Evolutionary conservation across 2,888 invertebrate species (phyloP).

Genomic region (Lasioglossum morio): DNA sequence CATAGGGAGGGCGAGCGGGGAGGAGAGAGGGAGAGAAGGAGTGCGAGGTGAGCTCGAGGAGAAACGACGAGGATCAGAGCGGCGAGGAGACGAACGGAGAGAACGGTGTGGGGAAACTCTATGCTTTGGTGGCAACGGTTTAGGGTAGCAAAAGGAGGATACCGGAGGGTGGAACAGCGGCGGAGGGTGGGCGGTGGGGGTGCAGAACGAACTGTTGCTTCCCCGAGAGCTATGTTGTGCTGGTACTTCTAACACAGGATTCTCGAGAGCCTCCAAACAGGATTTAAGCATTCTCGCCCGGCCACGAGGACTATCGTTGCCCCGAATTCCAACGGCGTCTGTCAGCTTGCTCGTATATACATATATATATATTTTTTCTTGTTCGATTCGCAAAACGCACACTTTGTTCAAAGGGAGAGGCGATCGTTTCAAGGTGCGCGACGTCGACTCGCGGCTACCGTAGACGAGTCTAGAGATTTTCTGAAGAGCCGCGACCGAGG

Average conservation of each 20-base stretch:
- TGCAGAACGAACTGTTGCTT: slow-evolving; percentile 83
- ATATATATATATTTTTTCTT: neutral
- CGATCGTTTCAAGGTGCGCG: neutral
- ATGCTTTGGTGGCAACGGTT: slow-evolving; percentile 73
- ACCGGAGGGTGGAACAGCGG: slow-evolving; percentile 68
- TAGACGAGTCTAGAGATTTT: slow-evolving; percentile 20
- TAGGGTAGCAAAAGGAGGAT: slow-evolving; percentile 74
- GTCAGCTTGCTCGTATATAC: neutral
- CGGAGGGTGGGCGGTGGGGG: slow-evolving; percentile 63
- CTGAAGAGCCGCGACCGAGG: neutral
- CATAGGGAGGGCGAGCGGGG: neutral
- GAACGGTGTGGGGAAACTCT: slow-evolving; percentile 63
- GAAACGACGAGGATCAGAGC: slow-evolving; percentile 28
- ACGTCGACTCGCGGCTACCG: slow-evolving; percentile 4
- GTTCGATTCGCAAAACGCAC: neutral
- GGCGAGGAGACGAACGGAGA: slow-evolving; percentile 41
- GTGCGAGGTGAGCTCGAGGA: slow-evolving; percentile 32
- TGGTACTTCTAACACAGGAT: slow-evolving; percentile 74
- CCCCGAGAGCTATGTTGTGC: slow-evolving; percentile 75
- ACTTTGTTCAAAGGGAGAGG: neutral
- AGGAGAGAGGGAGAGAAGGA: slow-evolving; percentile 9
- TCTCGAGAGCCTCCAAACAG: slow-evolving; percentile 76
- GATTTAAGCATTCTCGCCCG: slow-evolving; percentile 72
- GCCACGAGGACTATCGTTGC: slow-evolving; percentile 67
- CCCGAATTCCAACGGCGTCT: slow-evolving; percentile 45